phyloP scores from a whole-genome alignment of 2,888 invertebrate species.

The Morpho achilles region DNA sequence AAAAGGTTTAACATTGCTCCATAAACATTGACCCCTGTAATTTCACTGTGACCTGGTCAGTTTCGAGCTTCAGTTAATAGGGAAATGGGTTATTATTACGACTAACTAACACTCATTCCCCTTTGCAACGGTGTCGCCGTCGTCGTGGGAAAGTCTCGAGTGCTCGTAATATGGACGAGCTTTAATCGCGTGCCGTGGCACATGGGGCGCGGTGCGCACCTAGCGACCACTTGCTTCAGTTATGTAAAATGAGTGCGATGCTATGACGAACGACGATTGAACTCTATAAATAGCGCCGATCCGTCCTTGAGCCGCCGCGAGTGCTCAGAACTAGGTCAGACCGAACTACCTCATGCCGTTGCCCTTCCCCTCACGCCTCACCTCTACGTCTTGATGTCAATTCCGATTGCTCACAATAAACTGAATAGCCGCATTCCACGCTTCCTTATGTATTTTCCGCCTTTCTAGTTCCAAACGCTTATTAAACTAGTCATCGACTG shows the following conservation, averaged over 20 bases:
- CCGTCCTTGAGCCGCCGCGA: conserved; percentile 73
- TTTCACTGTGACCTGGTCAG: conserved; percentile 31
- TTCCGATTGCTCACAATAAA: conserved; percentile 36
- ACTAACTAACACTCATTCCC: conserved; percentile 38
- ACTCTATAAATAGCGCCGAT: conserved; percentile 76
- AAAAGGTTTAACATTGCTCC: conserved; percentile 5
- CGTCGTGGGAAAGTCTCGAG: conserved; percentile 57
- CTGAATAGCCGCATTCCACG: conserved; percentile 34
- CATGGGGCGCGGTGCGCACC: conserved; percentile 39
- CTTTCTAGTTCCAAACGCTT: conserved; percentile 27
- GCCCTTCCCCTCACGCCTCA: conserved; percentile 43
- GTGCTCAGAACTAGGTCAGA: conserved; percentile 72
- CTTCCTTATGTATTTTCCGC: conserved; percentile 38
- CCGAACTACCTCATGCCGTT: conserved; percentile 55
- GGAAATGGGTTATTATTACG: conserved; percentile 51
- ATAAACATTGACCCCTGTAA: conserved; percentile 28
- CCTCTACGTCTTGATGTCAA: conserved; percentile 33
- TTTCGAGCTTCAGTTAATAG: conserved; percentile 39
- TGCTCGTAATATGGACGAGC: conserved; percentile 35
- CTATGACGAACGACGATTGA: conserved; percentile 67
- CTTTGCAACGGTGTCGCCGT: conserved; percentile 32
- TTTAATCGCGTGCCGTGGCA: conserved; percentile 46
- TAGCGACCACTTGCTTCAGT: conserved; percentile 58
- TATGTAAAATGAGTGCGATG: conserved; percentile 68
- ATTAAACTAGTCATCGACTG: conserved; percentile 10